Conservation (phyloP, 2,888 invertebrate genomes). For the Trypoxylon attenuatum region DNA sequence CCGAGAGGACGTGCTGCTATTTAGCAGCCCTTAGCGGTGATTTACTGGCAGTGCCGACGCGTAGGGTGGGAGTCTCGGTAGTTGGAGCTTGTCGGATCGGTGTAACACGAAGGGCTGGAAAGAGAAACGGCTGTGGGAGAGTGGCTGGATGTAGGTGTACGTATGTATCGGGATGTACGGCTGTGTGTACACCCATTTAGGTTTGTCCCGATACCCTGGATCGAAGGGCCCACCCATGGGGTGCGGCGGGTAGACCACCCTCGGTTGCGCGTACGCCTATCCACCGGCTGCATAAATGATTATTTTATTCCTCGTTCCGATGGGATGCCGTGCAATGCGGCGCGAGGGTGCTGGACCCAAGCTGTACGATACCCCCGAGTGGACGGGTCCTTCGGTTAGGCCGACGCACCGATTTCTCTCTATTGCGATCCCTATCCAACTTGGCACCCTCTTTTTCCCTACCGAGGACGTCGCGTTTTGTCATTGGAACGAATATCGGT, state of each 20-base stretch:
- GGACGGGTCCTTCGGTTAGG: too few species aligned
- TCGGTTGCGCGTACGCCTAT: conserved; percentile 21
- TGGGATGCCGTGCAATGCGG: too few species aligned
- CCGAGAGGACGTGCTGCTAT: conserved; percentile 59
- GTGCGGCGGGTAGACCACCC: conserved; percentile 61
- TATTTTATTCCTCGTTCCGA: conserved; percentile 47
- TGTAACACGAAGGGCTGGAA: conserved; percentile 48
- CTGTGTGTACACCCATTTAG: conserved; percentile 45
- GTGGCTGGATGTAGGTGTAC: conserved; percentile 30
- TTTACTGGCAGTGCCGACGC: conserved; percentile 60
- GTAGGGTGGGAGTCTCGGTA: conserved; percentile 39
- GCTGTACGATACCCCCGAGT: too few species aligned
- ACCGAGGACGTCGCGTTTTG: too few species aligned
- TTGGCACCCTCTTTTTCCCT: too few species aligned
- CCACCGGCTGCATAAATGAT: conserved; percentile 50
- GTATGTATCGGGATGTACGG: conserved; percentile 47
- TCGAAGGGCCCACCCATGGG: conserved; percentile 56
- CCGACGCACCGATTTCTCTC: too few species aligned
- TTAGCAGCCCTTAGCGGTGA: conserved; percentile 73
- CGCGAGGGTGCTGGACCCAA: too few species aligned
- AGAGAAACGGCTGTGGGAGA: conserved; percentile 23
- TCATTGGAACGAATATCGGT: too few species aligned
- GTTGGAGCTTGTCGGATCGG: conserved; percentile 56
- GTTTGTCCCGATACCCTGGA: conserved; percentile 44
- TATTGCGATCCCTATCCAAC: too few species aligned